Percentiles rank a stretch among this genome's conserved stretches.
These are phyloP conservation scores for Ophion slaviceki DNA, from an alignment of 2,888 invertebrate genomes.

Conservation along the genomic window DNA sequence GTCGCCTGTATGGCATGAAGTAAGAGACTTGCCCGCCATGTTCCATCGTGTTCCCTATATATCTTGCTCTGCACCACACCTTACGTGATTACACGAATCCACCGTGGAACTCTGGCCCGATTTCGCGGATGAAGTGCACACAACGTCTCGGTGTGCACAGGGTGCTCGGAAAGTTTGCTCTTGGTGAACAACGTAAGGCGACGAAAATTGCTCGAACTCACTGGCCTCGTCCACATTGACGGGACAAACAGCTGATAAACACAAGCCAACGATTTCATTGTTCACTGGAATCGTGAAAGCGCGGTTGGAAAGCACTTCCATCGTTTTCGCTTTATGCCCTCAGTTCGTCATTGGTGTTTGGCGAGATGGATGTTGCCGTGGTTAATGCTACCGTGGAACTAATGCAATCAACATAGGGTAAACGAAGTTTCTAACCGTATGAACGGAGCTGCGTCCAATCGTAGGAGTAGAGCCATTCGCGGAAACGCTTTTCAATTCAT, in stretches of 20 bases:
- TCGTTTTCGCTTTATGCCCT: neutral
- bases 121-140: slow-evolving; percentile 34
- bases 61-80: slow-evolving; percentile 50
- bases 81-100: slow-evolving; percentile 68
- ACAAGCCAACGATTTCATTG: neutral
- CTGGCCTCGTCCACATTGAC: neutral
- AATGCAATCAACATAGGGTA: neutral
- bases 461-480: neutral
- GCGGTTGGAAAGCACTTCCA: neutral
- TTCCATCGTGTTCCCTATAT: slow-evolving; percentile 33
- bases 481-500: neutral
- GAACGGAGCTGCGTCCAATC: too few species aligned
- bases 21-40: slow-evolving; percentile 51
- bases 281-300: neutral
- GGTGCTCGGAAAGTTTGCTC: slow-evolving; percentile 34
- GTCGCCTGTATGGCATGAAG: slow-evolving; percentile 51
- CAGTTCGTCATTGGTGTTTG: neutral
- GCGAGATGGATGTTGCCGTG: neutral
- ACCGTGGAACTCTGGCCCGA: slow-evolving; percentile 45
- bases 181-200: neutral
- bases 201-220: slow-evolving; percentile 18
- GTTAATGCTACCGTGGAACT: neutral
- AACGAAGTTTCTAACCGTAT: neutral
- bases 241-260: neutral
- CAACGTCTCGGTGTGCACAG: slow-evolving; percentile 25